Conservation (phyloP, 2,113 vertebrate species). For the Syngnathus scovelli region DNA sequence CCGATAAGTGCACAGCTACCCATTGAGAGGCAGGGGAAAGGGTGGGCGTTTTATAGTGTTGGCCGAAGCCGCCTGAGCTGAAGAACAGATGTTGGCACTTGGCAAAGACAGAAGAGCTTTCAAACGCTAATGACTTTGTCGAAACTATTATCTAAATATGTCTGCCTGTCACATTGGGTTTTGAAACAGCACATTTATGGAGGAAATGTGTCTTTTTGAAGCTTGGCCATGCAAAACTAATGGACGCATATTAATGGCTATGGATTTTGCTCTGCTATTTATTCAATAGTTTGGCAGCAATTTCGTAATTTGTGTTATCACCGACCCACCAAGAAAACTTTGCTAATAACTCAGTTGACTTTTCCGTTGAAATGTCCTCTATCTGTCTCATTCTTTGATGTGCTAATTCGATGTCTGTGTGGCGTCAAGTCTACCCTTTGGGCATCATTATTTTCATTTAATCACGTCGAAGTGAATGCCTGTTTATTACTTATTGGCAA, state of each 20-base stretch:
- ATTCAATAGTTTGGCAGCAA: constrained; percentile 20
- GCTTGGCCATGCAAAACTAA: constrained; percentile 27
- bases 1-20: constrained; percentile 30
- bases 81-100: constrained; percentile 62
- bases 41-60: background rate
- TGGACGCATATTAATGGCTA: constrained; percentile 27
- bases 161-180: constrained; percentile 46
- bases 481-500: constrained; percentile 22
- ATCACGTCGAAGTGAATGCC: constrained; percentile 48
- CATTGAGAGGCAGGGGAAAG: constrained; percentile 5
- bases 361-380: background rate
- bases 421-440: constrained; percentile 24
- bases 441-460: constrained; percentile 43
- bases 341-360: constrained; percentile 6
- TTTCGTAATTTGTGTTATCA: background rate
- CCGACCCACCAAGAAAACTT: constrained; percentile 5
- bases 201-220: constrained; percentile 22
- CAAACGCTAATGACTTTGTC: constrained; percentile 50
- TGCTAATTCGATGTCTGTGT: constrained; percentile 8
- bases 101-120: constrained; percentile 39
- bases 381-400: constrained; percentile 11
- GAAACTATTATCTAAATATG: constrained; percentile 56
- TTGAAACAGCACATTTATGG: constrained; percentile 47
- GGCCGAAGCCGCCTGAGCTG: constrained; percentile 22
- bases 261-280: constrained; percentile 7